These are phyloP conservation scores for Drosophila barbarae DNA, from an alignment of 2,888 invertebrate species.

Conservation along the genomic window DNA sequence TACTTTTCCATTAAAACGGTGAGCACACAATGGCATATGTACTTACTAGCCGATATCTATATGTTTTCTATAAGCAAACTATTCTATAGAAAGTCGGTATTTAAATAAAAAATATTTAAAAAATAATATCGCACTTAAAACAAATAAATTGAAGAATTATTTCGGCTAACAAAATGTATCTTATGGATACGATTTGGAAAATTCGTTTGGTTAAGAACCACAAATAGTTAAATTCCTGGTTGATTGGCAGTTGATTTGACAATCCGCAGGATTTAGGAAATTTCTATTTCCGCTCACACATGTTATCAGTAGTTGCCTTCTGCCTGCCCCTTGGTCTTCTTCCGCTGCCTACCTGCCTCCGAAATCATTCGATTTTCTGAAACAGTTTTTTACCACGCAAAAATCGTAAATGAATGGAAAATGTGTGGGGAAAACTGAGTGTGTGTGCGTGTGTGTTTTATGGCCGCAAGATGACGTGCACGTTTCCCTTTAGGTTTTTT, in stretches of 20 bases:
- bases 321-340: background rate
- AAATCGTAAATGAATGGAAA: slow-evolving; percentile 8
- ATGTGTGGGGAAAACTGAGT: slow-evolving; percentile 15
- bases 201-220: too few species aligned
- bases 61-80: background rate
- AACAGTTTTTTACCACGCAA: slow-evolving; percentile 9
- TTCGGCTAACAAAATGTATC: too few species aligned
- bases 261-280: background rate
- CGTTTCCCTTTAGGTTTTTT: slow-evolving; percentile 27
- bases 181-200: too few species aligned
- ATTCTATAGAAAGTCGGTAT: background rate
- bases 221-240: too few species aligned
- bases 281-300: slow-evolving; percentile 11
- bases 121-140: background rate
- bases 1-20: slow-evolving; percentile 32
- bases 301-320: slow-evolving; percentile 10
- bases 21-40: slow-evolving; percentile 13
- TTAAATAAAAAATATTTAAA: background rate
- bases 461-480: slow-evolving; percentile 25
- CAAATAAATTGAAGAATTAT: too few species aligned
- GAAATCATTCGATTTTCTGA: slow-evolving; percentile 5
- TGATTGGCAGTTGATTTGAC: background rate
- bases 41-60: background rate
- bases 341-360: background rate
- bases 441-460: slow-evolving; percentile 2